phyloP scores from a whole-genome alignment of 37 sponge, comb jelly and placozoan species.

The Geodia barretti region DNA sequence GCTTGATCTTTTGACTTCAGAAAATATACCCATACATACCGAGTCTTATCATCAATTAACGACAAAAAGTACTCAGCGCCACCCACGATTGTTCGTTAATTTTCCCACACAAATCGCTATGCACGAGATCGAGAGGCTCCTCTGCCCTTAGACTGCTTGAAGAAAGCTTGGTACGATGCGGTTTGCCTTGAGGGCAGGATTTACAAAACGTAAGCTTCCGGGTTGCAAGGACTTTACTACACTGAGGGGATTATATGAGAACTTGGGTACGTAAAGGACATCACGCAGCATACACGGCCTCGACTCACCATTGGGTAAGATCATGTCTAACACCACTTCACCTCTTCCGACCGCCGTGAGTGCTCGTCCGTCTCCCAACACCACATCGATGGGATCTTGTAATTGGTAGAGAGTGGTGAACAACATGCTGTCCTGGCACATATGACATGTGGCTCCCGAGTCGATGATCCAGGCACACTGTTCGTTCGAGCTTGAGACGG shows the following conservation, averaged over 20 bases:
- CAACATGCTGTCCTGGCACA: slow-evolving; percentile 27
- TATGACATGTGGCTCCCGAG: slow-evolving; percentile 41
- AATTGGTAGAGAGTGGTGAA: slow-evolving; percentile 25
- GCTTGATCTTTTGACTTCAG: slow-evolving; percentile 50
- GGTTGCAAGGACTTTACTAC: slow-evolving; percentile 38
- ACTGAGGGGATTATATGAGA: slow-evolving; percentile 56
- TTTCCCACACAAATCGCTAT: slow-evolving; percentile 62
- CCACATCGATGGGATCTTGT: slow-evolving; percentile 25
- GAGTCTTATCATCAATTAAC: slow-evolving; percentile 60
- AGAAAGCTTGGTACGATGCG: slow-evolving; percentile 35
- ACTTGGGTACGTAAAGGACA: slow-evolving; percentile 50
- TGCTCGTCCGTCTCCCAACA: slow-evolving; percentile 49
- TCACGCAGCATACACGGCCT: slow-evolving; percentile 30
- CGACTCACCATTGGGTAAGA: slow-evolving; percentile 32
- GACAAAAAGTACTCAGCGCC: slow-evolving; percentile 66
- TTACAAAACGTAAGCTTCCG: slow-evolving; percentile 53
- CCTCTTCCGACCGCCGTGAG: slow-evolving; percentile 21
- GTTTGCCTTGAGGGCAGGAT: slow-evolving; percentile 59
- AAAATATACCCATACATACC: slow-evolving; percentile 65
- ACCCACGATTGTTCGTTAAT: slow-evolving; percentile 41
- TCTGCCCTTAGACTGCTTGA: slow-evolving; percentile 8
- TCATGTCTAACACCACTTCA: slow-evolving; percentile 15
- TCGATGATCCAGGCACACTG: slow-evolving; percentile 33
- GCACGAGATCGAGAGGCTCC: slow-evolving; percentile 45
- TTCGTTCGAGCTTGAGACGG: slow-evolving; percentile 14